Conservation (phyloP, 2,797 vertebrate genomes). For the Gouania willdenowi region DNA sequence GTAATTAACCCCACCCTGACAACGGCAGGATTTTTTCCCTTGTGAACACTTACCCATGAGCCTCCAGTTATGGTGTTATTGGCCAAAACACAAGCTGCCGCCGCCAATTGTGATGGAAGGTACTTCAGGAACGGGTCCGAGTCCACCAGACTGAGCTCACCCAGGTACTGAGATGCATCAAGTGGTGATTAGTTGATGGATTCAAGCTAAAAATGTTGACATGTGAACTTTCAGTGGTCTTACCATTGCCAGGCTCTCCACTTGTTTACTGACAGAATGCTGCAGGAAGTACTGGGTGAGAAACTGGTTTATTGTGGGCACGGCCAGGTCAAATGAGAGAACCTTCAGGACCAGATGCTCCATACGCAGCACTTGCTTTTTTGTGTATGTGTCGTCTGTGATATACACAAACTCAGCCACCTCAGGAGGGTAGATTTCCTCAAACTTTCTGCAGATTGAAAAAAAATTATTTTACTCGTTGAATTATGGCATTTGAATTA, state of each 20-base stretch:
- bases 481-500: background rate
- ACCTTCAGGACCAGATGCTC: conserved; percentile 97
- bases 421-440: conserved; percentile 98
- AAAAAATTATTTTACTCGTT: too few relatives aligned
- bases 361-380: conserved; percentile 97
- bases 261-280: conserved; percentile 72
- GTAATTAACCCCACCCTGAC: too few relatives aligned
- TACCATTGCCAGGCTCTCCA: conserved; percentile 92
- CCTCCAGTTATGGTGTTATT: conserved; percentile 80
- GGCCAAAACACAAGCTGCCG: conserved; percentile 85
- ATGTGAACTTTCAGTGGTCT: too few relatives aligned
- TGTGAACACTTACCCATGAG: conserved; percentile 77
- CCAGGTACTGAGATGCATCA: conserved; percentile 78
- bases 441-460: conserved; percentile 86
- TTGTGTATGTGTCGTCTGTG: conserved; percentile 97
- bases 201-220: too few relatives aligned
- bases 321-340: conserved; percentile 93
- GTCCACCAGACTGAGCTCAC: conserved; percentile 92
- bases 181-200: too few relatives aligned
- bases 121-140: conserved; percentile 93
- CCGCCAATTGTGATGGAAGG: conserved; percentile 88
- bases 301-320: conserved; percentile 94
- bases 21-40: too few relatives aligned
- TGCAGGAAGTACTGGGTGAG: conserved; percentile 92
- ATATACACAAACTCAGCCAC: conserved; percentile 98